Evolutionary conservation across 2,888 invertebrate genomes (phyloP), one percentile per base, ranked within the genome.

Genomic region (Tridacna crocea): DNA sequence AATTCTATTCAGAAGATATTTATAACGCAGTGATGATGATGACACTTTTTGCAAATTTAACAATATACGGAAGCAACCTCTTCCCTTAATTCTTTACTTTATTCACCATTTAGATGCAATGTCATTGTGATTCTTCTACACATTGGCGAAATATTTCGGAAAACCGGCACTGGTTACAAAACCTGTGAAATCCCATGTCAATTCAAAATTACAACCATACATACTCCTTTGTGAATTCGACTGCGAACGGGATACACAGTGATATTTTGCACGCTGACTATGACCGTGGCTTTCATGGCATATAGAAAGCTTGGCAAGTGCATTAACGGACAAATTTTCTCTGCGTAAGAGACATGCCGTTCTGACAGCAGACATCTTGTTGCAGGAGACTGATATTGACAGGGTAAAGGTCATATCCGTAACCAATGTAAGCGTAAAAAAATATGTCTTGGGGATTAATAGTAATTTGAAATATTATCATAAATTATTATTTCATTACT

Each of bases 321-420:
- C 51, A 48, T 63, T 75, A 19, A 47, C 70, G 0, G 80, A 72
- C 10, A 70, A 61, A 58, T 73, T 86, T 48, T 86, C 87, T 19
- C 77, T 60, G 17, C 83, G 80, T 48, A 82, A 61, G 48, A 75
- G 73, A 75, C 89, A 89, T 87, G 88, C 88, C 68, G 77, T 83
- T 63, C 89, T 88, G 65, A 88, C 77, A 68, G 89, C 87, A 77
- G 89, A 87, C 89, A 89, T 89, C 75, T 88, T 88, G 83, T 85
- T 84, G 83, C 83, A 81, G 79, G 66, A 77, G 75, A 75, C 81
- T 46, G 47, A 46, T 27, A 61, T 60, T 48, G 79, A 82, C 79
- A 61, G 87, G 84, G 65, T 68, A 81, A 77, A 80, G 83, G 70
- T 70, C 70, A 70, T 70, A 70, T 70, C 70, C 70, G 48, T 3